Evolutionary conservation across 1,140 invertebrate genomes (phyloP).

Genomic region (Scaptomyza hsui): DNA sequence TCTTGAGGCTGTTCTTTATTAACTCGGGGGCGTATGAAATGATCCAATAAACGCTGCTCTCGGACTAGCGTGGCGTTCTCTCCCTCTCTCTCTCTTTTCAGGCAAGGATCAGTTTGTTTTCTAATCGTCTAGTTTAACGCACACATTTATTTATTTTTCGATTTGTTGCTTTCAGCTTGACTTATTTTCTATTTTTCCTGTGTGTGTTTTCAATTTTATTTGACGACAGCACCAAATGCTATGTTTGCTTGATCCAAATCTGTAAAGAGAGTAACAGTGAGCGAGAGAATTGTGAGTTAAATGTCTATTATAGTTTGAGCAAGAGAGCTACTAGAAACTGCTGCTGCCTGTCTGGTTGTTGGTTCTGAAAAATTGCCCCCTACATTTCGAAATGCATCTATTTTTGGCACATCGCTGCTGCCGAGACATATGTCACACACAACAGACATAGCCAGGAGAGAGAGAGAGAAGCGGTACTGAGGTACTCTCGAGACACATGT

Average conservation of each 20-base stretch:
- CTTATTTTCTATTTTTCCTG: constrained; percentile 10
- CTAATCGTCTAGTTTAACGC: too few relatives aligned
- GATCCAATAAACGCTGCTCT: constrained; percentile 17
- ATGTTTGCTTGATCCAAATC: constrained; percentile 24
- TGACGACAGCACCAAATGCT: neutral
- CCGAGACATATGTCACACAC: constrained; percentile 72
- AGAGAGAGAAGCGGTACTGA: constrained; percentile 16
- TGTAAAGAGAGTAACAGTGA: constrained; percentile 18
- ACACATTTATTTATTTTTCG: constrained; percentile 2
- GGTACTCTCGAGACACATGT: constrained; percentile 58
- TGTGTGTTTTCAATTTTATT: neutral
- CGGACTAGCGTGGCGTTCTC: neutral
- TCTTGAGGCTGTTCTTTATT: constrained; percentile 74
- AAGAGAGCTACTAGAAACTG: neutral
- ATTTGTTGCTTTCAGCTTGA: neutral
- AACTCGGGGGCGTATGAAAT: constrained; percentile 40
- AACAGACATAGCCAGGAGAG: constrained; percentile 8
- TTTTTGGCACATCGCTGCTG: constrained; percentile 51
- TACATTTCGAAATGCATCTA: constrained; percentile 73
- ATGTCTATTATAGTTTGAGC: constrained; percentile 12
- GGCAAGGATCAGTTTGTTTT: neutral
- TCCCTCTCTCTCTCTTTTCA: neutral
- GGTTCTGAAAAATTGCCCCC: constrained; percentile 64
- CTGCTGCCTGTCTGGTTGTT: neutral
- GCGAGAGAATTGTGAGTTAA: neutral